A percentile compares a stretch with the other conserved stretches of the same genome.
phyloP scores from a whole-genome alignment of 2,888 invertebrate genomes.

The Chironomus tentans region DNA sequence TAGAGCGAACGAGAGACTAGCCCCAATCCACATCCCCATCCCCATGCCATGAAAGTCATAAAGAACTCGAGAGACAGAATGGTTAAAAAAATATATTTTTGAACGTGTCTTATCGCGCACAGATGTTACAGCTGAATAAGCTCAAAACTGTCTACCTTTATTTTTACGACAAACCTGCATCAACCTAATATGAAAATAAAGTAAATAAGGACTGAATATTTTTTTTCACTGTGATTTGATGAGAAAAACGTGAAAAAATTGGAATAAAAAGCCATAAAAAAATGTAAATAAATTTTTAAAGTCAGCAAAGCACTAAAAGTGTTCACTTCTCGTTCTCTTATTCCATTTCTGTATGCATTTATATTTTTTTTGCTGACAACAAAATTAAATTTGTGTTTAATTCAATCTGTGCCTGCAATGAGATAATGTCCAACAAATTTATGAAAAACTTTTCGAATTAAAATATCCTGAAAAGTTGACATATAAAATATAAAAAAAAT shows the following conservation, averaged over 20 bases:
- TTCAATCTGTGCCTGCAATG: constrained; percentile 4
- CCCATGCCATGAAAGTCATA: too few relatives aligned
- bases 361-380: constrained; percentile 6
- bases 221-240: background rate
- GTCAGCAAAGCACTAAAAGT: background rate
- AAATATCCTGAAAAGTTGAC: constrained; percentile 8
- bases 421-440: constrained; percentile 9
- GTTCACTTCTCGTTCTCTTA: too few relatives aligned
- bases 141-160: background rate
- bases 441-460: constrained; percentile 14
- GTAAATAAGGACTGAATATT: background rate
- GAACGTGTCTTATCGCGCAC: constrained; percentile 7
- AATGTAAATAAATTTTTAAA: background rate
- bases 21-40: too few relatives aligned
- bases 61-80: background rate
- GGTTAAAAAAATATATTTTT: background rate
- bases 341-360: background rate
- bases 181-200: background rate
- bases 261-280: background rate
- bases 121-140: constrained; percentile 9
- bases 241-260: too few relatives aligned
- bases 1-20: too few relatives aligned
- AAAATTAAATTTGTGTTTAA: background rate
- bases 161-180: constrained; percentile 1
- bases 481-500: background rate